Evolutionary conservation across 2,888 invertebrate species (phyloP).

Genomic region (Oeneis ivallda): DNA sequence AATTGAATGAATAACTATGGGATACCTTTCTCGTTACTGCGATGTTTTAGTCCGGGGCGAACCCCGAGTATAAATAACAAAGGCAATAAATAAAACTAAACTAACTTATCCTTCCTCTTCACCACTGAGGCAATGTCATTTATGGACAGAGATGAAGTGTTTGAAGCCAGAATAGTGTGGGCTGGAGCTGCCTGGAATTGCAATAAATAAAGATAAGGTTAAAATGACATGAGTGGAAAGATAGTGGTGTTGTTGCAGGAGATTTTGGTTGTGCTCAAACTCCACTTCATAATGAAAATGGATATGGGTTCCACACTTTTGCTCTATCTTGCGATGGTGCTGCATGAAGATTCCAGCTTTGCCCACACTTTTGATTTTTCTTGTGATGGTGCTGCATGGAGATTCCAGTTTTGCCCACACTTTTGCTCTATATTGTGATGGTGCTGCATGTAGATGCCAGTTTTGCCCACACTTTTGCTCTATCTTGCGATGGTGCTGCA

Average conservation of each 20-base stretch:
- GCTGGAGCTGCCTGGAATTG: slow-evolving; percentile 82
- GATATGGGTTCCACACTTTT: not conserved
- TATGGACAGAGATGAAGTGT: slow-evolving; percentile 94
- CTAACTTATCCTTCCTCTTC: slow-evolving; percentile 84
- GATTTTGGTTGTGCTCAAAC: not conserved
- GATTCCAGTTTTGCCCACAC: no score
- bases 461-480: not conserved
- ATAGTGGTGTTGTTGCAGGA: not conserved
- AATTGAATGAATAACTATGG: no score
- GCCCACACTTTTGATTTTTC: not conserved
- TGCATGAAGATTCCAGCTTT: not conserved
- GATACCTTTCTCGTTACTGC: no score
- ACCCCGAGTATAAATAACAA: no score
- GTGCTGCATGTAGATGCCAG: not conserved
- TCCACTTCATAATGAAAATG: no score
- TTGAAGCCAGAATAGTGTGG: slow-evolving; percentile 91
- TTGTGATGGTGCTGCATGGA: no score
- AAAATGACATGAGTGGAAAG: not conserved
- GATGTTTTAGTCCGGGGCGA: no score
- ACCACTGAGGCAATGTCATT: slow-evolving; percentile 89
- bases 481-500: not conserved
- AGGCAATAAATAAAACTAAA: no score
- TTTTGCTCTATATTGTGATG: no score
- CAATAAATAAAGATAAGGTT: not conserved
- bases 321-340: not conserved